phyloP scores from a whole-genome alignment of 1,140 invertebrate genomes.

The Drosophila watanabei region DNA sequence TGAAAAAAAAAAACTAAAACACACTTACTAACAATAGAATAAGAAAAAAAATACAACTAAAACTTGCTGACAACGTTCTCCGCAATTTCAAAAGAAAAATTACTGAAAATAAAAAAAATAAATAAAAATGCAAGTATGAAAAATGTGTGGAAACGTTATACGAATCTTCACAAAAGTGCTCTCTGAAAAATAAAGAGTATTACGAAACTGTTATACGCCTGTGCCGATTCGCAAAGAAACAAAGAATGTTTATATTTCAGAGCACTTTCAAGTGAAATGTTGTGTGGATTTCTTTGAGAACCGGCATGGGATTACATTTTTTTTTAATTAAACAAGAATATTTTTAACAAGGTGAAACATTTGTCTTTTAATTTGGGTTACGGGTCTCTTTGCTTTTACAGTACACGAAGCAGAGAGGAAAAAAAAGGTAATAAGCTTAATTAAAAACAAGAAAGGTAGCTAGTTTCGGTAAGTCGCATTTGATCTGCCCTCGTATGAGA shows the following conservation, averaged over 20 bases:
- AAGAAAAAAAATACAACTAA: conserved; percentile 10
- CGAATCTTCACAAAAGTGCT: conserved; percentile 45
- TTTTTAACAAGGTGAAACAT: neutral
- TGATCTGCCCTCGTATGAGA: too few relatives aligned
- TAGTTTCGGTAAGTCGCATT: too few relatives aligned
- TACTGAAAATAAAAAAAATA: conserved; percentile 17
- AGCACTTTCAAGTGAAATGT: neutral
- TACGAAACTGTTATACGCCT: conserved; percentile 52
- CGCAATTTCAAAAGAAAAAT: conserved; percentile 45
- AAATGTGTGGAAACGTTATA: conserved; percentile 65
- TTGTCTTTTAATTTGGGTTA: conserved; percentile 3
- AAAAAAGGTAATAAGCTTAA: too few relatives aligned
- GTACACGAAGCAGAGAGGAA: neutral
- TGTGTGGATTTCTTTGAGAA: conserved; percentile 32
- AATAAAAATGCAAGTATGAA: conserved; percentile 30
- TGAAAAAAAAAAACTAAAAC: conserved; percentile 11
- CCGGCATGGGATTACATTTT: conserved; percentile 8
- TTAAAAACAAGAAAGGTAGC: too few relatives aligned
- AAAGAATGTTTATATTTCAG: conserved; percentile 22
- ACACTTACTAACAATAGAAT: conserved; percentile 40
- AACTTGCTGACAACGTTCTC: conserved; percentile 50
- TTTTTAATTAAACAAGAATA: conserved; percentile 8
- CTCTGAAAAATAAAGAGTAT: conserved; percentile 11
- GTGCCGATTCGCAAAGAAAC: conserved; percentile 35
- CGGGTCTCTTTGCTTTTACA: neutral